Base-by-base conservation (phyloP, 2,888 invertebrate genomes). In the Mythimna impura region DNA sequence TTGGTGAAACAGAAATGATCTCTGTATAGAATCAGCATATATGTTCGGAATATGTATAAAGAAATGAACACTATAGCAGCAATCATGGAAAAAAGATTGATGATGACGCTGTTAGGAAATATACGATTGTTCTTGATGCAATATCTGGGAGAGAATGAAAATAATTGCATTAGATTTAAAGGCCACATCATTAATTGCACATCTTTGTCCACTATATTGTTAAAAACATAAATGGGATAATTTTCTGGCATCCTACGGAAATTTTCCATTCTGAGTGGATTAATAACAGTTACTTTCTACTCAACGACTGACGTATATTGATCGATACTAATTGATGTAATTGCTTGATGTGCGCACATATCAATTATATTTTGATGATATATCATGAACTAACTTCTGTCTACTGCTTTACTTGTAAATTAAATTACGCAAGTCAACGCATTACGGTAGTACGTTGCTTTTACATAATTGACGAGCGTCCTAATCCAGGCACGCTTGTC, bases 171-270 rank as follows among this genome's bases (percentile, higher is more conserved):
- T 5, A 66, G 17, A 22, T 66, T 73, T 34, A 74, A 55, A 55
- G 73, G 74, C 61, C 14, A 9, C 5, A 74, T 7, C 75, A 66
- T 62, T 34, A 43, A 43, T n/a, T 74, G 66, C 1, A 75, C 43
- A n/a, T 74, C 62, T 36, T 63, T 63, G 34, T 75, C 75, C 17
- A 75, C 52, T 0, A 47, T 3, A 74, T 61, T 75, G n/a, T 58
- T 60, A 0, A 25, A 20, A 14, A 10, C 17, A n/a, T 0, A 9
- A 2, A 9, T 9, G 0, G 9, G 14, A 50, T 22, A 40, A 10
- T 57, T 73, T 22, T 10, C 20, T 57, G 57, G 17, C 6, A 12
- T 30, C 2, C 63, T 25, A 17, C 22, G 20, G 1, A 8, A 7
- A 2, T 10, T 22, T 1, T 36, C 12, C 74, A 57, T 64, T 55